Evolutionary conservation across 1,140 invertebrate genomes (phyloP).

Genomic region (Brachionus koreanus): DNA sequence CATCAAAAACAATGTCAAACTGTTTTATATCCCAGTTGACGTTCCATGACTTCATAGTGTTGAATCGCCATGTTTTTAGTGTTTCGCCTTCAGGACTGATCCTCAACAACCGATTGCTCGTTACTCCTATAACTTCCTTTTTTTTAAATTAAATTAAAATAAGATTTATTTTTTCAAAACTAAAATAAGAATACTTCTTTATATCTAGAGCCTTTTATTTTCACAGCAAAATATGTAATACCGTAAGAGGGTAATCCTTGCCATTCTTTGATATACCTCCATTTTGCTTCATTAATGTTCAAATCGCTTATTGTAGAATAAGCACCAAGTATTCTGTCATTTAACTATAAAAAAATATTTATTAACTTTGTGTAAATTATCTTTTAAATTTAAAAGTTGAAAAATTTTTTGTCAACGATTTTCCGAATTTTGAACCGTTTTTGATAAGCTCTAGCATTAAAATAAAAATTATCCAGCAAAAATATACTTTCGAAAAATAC

Average conservation of each 20-base stretch:
- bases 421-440: no score
- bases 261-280: slow-evolving; percentile 97
- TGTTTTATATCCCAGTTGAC: slow-evolving; percentile 95
- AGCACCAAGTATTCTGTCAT: slow-evolving; percentile 86
- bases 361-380: no score
- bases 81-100: slow-evolving; percentile 91
- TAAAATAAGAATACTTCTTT: slow-evolving; percentile 57
- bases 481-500: no score
- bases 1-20: slow-evolving; percentile 42
- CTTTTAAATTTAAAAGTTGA: no score
- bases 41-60: slow-evolving; percentile 95
- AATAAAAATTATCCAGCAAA: no score
- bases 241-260: slow-evolving; percentile 94
- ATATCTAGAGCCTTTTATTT: slow-evolving; percentile 67
- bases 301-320: slow-evolving; percentile 93
- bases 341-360: slow-evolving; percentile 67
- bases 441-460: no score
- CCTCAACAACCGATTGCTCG: slow-evolving; percentile 88
- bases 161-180: neutral
- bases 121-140: slow-evolving; percentile 82
- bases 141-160: neutral
- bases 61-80: slow-evolving; percentile 94
- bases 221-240: slow-evolving; percentile 89
- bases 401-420: no score
- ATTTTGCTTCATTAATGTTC: slow-evolving; percentile 80